Percentiles rank a stretch among this genome's conserved stretches.
Conservation (phyloP, 2,797 vertebrate genomes). For the Propithecus perrieri region DNA sequence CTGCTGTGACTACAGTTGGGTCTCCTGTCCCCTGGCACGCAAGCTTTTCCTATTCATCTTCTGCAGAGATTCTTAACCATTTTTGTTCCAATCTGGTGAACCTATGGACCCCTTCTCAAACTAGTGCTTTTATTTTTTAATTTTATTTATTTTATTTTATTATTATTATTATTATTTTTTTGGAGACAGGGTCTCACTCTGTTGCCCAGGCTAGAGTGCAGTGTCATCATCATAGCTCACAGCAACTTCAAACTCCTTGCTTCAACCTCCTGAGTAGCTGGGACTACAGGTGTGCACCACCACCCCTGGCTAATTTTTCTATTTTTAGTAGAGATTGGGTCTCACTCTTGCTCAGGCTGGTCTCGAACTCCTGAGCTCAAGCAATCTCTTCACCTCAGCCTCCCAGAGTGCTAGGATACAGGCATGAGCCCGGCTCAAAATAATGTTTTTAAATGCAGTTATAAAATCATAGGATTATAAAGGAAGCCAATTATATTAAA, state of each 20-base stretch:
- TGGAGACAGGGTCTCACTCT: neutral
- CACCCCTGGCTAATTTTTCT: neutral
- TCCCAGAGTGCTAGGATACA: neutral
- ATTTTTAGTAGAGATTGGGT: neutral
- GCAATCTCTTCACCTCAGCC: neutral
- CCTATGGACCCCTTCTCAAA: neutral
- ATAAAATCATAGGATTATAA: neutral
- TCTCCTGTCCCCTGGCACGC: neutral
- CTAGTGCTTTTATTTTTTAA: neutral
- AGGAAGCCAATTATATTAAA: neutral
- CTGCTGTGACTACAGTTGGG: accelerated
- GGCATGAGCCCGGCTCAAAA: neutral
- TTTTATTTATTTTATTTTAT: neutral
- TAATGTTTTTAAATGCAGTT: neutral
- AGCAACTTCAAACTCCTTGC: neutral
- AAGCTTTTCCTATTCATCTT: neutral
- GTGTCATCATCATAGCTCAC: neutral
- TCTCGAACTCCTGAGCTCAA: neutral
- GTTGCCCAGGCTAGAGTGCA: neutral
- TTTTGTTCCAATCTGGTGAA: neutral
- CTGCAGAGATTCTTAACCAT: neutral
- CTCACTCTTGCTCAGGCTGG: neutral
- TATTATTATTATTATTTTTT: neutral
- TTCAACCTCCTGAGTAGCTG: neutral
- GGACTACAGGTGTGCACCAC: neutral